These are phyloP conservation scores for Brachionichthys hirsutus DNA, from an alignment of 2,113 vertebrate genomes.

Conservation along the genomic window DNA sequence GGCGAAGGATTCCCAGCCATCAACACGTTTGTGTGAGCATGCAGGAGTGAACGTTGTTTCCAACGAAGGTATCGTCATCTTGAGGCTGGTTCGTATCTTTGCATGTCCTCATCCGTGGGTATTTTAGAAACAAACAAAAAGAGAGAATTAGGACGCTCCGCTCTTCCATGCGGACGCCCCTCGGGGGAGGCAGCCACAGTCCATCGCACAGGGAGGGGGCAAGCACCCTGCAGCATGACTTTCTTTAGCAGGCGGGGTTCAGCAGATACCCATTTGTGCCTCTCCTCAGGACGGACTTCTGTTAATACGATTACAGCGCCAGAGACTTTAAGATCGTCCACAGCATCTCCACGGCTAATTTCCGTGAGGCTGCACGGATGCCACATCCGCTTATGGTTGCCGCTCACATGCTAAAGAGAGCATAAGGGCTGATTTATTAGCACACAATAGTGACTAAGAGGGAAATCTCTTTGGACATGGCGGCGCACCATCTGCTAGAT, in stretches of 20 bases:
- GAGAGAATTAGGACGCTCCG: conserved; percentile 28
- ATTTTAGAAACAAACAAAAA: conserved; percentile 12
- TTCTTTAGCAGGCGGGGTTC: conserved; percentile 33
- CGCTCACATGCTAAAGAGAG: conserved; percentile 46
- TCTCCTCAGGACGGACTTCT: conserved; percentile 56
- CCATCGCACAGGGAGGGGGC: conserved; percentile 23
- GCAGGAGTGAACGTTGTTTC: too few species aligned
- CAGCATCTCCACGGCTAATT: conserved; percentile 69
- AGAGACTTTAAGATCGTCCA: conserved; percentile 76
- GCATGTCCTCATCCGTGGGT: conserved; percentile 29
- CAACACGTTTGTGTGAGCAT: background rate
- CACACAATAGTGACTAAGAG: conserved; percentile 72
- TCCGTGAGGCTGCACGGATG: conserved; percentile 55
- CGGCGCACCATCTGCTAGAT: conserved; percentile 69
- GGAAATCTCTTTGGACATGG: conserved; percentile 76
- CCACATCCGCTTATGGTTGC: conserved; percentile 70
- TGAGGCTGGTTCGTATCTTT: too few species aligned
- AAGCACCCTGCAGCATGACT: conserved; percentile 32
- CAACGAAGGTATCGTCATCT: too few species aligned
- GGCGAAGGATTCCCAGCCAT: background rate
- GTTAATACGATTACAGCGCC: conserved; percentile 74
- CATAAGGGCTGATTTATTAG: conserved; percentile 70
- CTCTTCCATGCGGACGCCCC: conserved; percentile 45
- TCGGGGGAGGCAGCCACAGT: conserved; percentile 36
- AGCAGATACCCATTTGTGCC: conserved; percentile 51